Conservation (phyloP, 2,888 invertebrate species). For the Heliconius ismenius region DNA sequence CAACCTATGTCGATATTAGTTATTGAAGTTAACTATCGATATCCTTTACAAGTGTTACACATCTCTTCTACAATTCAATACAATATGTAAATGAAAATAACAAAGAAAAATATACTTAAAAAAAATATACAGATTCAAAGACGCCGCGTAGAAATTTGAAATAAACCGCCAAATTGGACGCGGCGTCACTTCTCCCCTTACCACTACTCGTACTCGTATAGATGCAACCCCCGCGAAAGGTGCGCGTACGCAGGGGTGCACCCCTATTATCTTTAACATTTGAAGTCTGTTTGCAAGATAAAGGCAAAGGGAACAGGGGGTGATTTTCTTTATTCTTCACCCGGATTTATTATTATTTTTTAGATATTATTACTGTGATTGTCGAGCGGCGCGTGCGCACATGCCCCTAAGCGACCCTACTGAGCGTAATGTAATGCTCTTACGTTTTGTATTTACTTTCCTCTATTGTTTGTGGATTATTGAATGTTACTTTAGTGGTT, state of each 20-base stretch:
- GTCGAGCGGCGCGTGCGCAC: slow-evolving; percentile 77
- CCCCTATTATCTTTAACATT: slow-evolving; percentile 82
- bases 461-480: slow-evolving; percentile 73
- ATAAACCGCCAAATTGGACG: slow-evolving; percentile 67
- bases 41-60: background rate
- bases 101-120: slow-evolving; percentile 32
- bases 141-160: slow-evolving; percentile 66
- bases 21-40: background rate
- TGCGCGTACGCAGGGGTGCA: slow-evolving; percentile 66
- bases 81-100: slow-evolving; percentile 6
- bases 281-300: slow-evolving; percentile 81
- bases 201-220: slow-evolving; percentile 15
- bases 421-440: slow-evolving; percentile 70
- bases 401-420: slow-evolving; percentile 72
- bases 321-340: slow-evolving; percentile 82
- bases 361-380: slow-evolving; percentile 82
- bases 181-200: slow-evolving; percentile 60
- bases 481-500: slow-evolving; percentile 70
- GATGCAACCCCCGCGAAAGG: slow-evolving; percentile 75
- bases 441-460: slow-evolving; percentile 66
- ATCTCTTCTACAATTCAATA: too few species aligned
- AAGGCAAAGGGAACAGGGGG: slow-evolving; percentile 79
- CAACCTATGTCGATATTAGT: background rate
- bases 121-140: slow-evolving; percentile 44
- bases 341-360: slow-evolving; percentile 82